Evolutionary conservation across 2,797 vertebrate species (phyloP).

Genomic region (Rhodeus uyekii): DNA sequence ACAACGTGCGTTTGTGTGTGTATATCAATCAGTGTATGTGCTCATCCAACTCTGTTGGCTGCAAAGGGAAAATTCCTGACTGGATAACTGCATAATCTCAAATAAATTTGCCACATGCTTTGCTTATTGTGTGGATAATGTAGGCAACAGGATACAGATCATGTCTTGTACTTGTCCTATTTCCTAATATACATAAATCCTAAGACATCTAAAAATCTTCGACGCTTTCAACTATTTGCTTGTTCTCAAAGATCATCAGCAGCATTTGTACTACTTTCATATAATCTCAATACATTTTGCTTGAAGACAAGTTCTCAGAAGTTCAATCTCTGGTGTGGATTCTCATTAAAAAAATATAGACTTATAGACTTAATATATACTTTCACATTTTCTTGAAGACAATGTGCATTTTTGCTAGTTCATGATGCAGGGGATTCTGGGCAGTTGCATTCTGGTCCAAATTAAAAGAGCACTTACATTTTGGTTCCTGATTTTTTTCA

Average conservation of each 20-base stretch:
- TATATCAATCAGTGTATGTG: neutral
- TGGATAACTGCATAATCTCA: constrained; percentile 5
- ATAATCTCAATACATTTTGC: neutral
- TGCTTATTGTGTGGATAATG: neutral
- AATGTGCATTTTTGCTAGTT: neutral
- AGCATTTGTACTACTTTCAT: neutral
- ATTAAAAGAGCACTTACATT: neutral
- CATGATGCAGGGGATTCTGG: neutral
- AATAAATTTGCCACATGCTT: neutral
- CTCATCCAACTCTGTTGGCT: neutral
- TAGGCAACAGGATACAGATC: neutral
- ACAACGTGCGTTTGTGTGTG: neutral
- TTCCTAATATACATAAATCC: neutral
- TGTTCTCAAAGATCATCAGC: neutral
- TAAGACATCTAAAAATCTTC: neutral
- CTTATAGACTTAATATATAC: no score
- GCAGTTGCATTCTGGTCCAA: neutral
- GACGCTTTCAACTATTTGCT: neutral
- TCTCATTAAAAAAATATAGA: neutral
- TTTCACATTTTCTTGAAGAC: neutral
- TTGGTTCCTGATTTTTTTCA: neutral
- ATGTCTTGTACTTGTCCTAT: neutral
- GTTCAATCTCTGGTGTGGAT: no score
- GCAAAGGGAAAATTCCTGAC: neutral
- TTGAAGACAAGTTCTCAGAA: neutral